A percentile compares a stretch with the other conserved stretches of the same genome.
Evolutionary conservation across 2,888 invertebrate species (phyloP).

Genomic region (Anoncus sp.): DNA sequence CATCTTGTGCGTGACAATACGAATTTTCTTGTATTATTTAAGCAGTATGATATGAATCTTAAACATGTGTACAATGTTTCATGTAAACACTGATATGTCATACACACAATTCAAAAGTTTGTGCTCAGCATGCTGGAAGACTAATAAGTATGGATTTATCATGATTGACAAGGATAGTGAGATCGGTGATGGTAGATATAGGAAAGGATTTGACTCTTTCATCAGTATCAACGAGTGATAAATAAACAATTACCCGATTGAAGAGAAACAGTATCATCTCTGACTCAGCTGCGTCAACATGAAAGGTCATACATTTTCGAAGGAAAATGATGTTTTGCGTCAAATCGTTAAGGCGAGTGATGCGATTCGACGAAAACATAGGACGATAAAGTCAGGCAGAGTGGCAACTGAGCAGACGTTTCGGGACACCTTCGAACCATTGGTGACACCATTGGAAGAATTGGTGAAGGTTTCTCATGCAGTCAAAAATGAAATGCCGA

Average conservation of each 20-base stretch:
- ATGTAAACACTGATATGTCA: neutral
- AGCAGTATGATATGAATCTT: slow-evolving; percentile 1
- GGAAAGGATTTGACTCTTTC: slow-evolving; percentile 6
- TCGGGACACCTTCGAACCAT: slow-evolving; percentile 36
- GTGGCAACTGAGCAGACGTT: slow-evolving; percentile 13
- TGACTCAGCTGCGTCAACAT: slow-evolving; percentile 57
- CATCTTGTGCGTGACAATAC: slow-evolving; percentile 20
- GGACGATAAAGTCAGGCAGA: slow-evolving; percentile 33
- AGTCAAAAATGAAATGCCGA: neutral
- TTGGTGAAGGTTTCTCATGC: neutral
- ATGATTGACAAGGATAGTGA: neutral
- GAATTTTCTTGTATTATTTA: neutral
- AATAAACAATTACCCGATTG: no score
- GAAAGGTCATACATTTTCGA: slow-evolving; percentile 58
- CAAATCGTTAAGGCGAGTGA: slow-evolving; percentile 54
- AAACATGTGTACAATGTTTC: slow-evolving; percentile 1
- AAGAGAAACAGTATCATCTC: slow-evolving; percentile 53
- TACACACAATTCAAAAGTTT: neutral
- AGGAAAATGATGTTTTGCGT: slow-evolving; percentile 38
- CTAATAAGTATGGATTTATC: neutral
- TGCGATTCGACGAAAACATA: slow-evolving; percentile 55
- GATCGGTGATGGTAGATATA: neutral
- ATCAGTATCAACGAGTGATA: slow-evolving; percentile 67
- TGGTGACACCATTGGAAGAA: slow-evolving; percentile 41
- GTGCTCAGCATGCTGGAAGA: neutral